Evolutionary conservation across 2,113 vertebrate species (phyloP), one percentile per base, ranked within the genome.

Genomic region (Platysternon megacephalum): DNA sequence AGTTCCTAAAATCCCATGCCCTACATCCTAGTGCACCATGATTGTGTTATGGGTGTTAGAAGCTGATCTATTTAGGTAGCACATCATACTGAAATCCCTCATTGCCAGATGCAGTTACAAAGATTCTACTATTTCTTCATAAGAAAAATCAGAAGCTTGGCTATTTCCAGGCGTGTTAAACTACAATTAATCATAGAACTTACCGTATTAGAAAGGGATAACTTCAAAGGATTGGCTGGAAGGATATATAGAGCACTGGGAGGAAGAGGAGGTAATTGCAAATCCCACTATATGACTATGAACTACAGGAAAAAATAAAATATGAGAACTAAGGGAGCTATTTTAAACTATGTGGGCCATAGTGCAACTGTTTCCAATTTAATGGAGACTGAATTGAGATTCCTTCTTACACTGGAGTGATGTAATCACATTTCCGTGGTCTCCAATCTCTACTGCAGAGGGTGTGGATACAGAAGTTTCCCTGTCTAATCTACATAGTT

Each of bases 371-470:
- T 87, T 95, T 72, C 82, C 7, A 91, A 80, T 84, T 89, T 61
- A 94, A 58, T 72, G 3, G 16, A 94, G 19, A 84, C 5, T 82
- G 0, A 39, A 92, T 58, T 95, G 80, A 94, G 86, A 72, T 87
- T 84, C 49, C 35, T 84, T 32, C 81, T 94, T 85, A 92, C 13
- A 89, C 48, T 84, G 79, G 11, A 79, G 6, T 88, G 44, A 29
- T 86, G 95, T 90, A 53, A 52, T 58, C 76, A 93, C 88, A 93
- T 91, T 65, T 84, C 46, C 10, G 6, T 88, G 85, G 93, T 61
- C 22, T 32, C 86, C 90, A 96, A 82, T 86, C 91, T 87, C 87
- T 87, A 86, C 32, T 93, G 49, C 90, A 65, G 81, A 88, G 84
- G 42, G 92, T 61, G 87, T 88, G 91, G 42, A 92, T 17, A 80